A percentile compares a stretch with the other conserved stretches of the same genome.
These are phyloP conservation scores for Ophraella communa DNA, from an alignment of 2,888 invertebrate genomes.

Conservation along the genomic window DNA sequence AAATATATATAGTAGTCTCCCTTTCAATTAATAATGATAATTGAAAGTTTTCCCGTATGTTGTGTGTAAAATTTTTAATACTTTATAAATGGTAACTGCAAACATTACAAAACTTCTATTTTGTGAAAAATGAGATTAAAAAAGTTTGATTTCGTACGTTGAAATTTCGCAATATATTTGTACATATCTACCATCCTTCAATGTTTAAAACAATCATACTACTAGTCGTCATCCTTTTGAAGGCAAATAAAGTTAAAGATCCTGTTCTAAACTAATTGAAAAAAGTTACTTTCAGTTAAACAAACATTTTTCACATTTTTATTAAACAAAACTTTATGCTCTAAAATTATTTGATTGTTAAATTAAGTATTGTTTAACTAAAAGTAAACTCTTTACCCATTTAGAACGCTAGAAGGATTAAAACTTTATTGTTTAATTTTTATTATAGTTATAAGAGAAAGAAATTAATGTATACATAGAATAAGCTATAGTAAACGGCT, in stretches of 20 bases:
- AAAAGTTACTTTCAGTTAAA: not conserved
- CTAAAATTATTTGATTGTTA: too few relatives aligned
- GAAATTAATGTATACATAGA: constrained; percentile 25
- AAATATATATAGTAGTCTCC: too few relatives aligned
- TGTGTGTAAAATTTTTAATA: too few relatives aligned
- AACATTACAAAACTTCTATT: too few relatives aligned
- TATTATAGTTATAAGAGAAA: constrained; percentile 19
- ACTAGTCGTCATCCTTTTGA: constrained; percentile 49
- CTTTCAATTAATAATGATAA: too few relatives aligned
- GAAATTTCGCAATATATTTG: constrained; percentile 26
- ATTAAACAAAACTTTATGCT: not conserved
- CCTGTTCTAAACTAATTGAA: not conserved
- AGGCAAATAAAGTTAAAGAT: constrained; percentile 29
- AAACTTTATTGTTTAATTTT: constrained; percentile 15
- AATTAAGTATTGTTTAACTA: not conserved
- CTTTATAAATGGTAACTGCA: too few relatives aligned
- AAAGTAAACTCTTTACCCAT: not conserved
- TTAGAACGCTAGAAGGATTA: not conserved
- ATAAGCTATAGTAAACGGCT: constrained; percentile 14
- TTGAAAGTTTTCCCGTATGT: too few relatives aligned
- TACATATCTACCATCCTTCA: constrained; percentile 48
- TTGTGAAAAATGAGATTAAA: too few relatives aligned
- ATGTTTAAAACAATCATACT: constrained; percentile 52
- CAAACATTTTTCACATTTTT: not conserved
- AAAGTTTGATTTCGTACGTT: constrained; percentile 8